Evolutionary conservation across 2,888 invertebrate species (phyloP).

Genomic region (Limnephilus auricula): DNA sequence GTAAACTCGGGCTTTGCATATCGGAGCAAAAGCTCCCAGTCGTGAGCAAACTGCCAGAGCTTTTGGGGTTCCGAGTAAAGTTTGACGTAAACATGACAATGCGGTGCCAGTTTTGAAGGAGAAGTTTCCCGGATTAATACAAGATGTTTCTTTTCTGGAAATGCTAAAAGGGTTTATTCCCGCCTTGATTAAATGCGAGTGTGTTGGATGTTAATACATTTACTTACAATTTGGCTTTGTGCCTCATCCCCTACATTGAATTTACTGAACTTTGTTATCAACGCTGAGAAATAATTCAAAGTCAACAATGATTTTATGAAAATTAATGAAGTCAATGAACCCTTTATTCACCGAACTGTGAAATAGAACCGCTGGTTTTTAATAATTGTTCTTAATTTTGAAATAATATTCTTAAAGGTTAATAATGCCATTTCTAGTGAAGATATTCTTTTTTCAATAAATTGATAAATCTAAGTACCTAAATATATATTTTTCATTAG

Average conservation of each 20-base stretch:
- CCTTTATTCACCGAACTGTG: neutral
- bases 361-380: neutral
- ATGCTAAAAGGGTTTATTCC: slow-evolving; percentile 19
- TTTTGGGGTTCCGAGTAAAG: neutral
- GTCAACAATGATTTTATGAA: too few relatives aligned
- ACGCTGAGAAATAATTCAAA: neutral
- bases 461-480: too few relatives aligned
- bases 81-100: slow-evolving; percentile 49
- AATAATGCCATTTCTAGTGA: neutral
- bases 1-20: slow-evolving; percentile 47
- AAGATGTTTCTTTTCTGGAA: slow-evolving; percentile 20
- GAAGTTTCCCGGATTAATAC: slow-evolving; percentile 17
- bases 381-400: too few relatives aligned
- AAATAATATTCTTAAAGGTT: too few relatives aligned
- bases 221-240: neutral
- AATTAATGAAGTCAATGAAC: neutral
- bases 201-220: neutral
- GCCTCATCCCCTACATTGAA: neutral
- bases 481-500: too few relatives aligned
- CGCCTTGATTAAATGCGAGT: slow-evolving; percentile 3
- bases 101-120: slow-evolving; percentile 12
- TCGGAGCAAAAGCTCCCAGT: slow-evolving; percentile 48
- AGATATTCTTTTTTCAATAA: neutral
- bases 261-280: neutral
- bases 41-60: slow-evolving; percentile 41